A percentile compares a stretch with the other conserved stretches of the same genome.
phyloP scores from a whole-genome alignment of 2,113 vertebrate species.

The Cromileptes altivelis region DNA sequence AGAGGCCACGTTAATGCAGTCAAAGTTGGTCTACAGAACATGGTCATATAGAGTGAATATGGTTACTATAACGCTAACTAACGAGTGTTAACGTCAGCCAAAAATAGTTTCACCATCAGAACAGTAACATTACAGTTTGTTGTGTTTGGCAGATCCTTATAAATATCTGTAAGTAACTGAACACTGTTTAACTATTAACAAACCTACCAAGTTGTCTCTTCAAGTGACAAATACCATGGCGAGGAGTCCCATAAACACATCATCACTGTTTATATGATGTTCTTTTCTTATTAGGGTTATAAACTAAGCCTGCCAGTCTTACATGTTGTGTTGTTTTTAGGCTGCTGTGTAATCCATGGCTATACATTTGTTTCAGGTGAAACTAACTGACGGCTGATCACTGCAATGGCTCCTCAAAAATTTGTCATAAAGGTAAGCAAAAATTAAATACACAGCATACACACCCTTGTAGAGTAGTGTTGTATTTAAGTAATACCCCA shows the following conservation, averaged over 20 bases:
- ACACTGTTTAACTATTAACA: neutral
- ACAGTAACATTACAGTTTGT: neutral
- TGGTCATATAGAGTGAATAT: neutral
- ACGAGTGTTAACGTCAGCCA: neutral
- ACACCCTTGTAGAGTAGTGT: neutral
- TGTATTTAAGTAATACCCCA: neutral
- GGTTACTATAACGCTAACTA: neutral
- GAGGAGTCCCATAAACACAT: neutral
- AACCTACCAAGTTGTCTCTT: neutral
- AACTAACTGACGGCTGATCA: neutral
- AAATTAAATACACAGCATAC: neutral
- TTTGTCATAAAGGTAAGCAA: slow-evolving; percentile 82
- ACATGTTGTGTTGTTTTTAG: neutral
- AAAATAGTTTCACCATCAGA: neutral
- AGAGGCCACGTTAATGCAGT: neutral
- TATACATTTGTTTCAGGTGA: slow-evolving; percentile 33
- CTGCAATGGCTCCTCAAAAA: slow-evolving; percentile 75
- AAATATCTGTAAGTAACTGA: neutral
- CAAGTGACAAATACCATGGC: neutral
- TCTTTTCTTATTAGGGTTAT: neutral
- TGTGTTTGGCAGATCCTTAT: neutral
- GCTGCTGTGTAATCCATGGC: slow-evolving; percentile 9
- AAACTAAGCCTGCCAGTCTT: neutral
- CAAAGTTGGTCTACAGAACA: neutral
- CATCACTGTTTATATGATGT: neutral